These are phyloP conservation scores for Drosophila maculinotata DNA, from an alignment of 2,888 invertebrate species.

Conservation along the genomic window DNA sequence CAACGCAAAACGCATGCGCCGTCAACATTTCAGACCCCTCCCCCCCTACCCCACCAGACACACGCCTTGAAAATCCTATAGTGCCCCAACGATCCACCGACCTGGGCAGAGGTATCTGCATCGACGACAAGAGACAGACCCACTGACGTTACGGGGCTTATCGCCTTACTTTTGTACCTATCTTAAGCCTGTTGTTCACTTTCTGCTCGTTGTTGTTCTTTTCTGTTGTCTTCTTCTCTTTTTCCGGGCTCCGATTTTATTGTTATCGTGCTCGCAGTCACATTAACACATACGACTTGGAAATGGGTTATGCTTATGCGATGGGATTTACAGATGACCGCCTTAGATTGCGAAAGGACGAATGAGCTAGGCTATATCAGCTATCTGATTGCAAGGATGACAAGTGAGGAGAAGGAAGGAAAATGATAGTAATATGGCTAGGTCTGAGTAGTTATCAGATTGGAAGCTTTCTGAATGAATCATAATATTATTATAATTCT, in stretches of 20 bases:
- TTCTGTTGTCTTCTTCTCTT: conserved; percentile 1
- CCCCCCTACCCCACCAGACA: not conserved
- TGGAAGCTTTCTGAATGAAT: no score
- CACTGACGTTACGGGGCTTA: conserved; percentile 60
- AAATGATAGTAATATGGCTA: no score
- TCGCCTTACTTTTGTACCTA: conserved; percentile 72
- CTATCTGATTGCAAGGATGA: conserved; percentile 3
- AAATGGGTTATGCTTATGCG: conserved; percentile 64
- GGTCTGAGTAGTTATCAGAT: no score
- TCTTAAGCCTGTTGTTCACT: conserved; percentile 71
- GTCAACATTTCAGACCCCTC: conserved; percentile 44
- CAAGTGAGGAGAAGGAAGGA: no score
- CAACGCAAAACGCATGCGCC: conserved; percentile 79
- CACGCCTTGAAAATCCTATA: no score
- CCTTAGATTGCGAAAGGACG: conserved; percentile 15
- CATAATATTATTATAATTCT: no score
- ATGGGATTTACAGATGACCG: conserved; percentile 45
- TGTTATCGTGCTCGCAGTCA: conserved; percentile 70
- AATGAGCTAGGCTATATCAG: not conserved
- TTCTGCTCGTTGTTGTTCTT: not conserved
- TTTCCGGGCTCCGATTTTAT: conserved; percentile 37
- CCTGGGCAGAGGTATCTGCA: no score
- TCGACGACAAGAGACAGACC: conserved; percentile 36
- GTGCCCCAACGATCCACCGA: no score
- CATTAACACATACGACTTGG: conserved; percentile 71